Base-by-base conservation (phyloP, 2,113 vertebrate species). In the Climacteris rufus region DNA sequence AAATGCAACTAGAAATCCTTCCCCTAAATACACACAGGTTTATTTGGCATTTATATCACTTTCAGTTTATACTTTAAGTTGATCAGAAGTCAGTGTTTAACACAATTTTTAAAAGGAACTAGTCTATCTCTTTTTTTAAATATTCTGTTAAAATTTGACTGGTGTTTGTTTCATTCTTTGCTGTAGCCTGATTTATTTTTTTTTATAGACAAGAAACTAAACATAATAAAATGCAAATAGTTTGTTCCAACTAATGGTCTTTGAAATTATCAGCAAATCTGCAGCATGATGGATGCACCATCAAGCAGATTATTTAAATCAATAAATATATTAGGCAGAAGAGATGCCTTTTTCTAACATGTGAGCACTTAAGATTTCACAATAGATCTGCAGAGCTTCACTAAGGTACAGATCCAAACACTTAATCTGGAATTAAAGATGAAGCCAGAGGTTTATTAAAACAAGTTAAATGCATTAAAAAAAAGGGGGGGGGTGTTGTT, bases 391-490 rank as follows among this genome's bases (percentile, higher is more conserved):
- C 53, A 53, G 59, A 81, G 20, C 35, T 91, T 64, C 47, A 93
- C 37, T 61, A 69, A 70, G 52, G 45, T 35, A 82, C 8, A 70
- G 64, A 80, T n/a, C 44, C 76, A 68, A 88, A 87, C 12, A 56
- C 66, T 66, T 57, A 22, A 88, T 80, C 23, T 78, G 28, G 44
- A 93, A 92, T 50, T 70, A 79, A 76, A 96, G 53, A 80, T 37
- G 7, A 96, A 97, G 72, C 2, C 15, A 69, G 59, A 79, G 15
- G 11, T 80, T 94, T 50, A 59, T 31, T 61, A 89, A 93, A 81
- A 70, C 22, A 83, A 94, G 31, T 56, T 54, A 87, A 93, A 82
- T 5, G 5, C 23, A 79, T 52, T 65, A 66, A 81, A 68, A 69
- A 18, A 40, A 50, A 21, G 0, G 4, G 4, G 31, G 2, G 5